Base-by-base conservation (phyloP, 2,113 vertebrate genomes). In the Esox niger region DNA sequence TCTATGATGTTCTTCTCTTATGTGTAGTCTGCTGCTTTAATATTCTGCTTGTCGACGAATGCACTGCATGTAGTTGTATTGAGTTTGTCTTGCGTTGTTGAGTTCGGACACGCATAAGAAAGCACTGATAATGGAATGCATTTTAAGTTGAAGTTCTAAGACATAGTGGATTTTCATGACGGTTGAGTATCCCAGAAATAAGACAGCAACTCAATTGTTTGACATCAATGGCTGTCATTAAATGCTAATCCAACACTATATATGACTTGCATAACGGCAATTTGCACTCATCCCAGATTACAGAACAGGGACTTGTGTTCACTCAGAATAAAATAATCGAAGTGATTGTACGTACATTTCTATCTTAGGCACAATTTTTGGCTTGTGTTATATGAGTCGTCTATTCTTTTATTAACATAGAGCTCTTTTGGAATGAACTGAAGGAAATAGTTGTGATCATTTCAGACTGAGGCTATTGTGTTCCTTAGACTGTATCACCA, bases 201-300 rank as follows among this genome's bases (percentile, higher is more conserved):
- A 26, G 23, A 43, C 25, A 66, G 26, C 54, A 33, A 68, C 35
- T 15, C 61, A 32, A 13, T 43, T 59, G 56, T 58, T 58, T 58
- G 57, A 59, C 57, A 20, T 59, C 57, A 59, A 8, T 59, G 6
- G 15, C 25, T 63, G 15, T 25, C 23, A 27, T 46, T 8, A 63
- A 47, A 20, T 49, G 25, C 8, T 17, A 49, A 27, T 63, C 29
- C 20, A 49, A 15, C 23, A 27, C 49, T 21, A 47, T 63, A 71
- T 57, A 38, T 62, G 60, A 66, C 38, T 43, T 20, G 43, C 5
- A 49, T 69, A 21, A 59, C 6, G n/a, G 35, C 57, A 10, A 68
- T 10, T 43, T 31, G 6, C 43, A 65, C 0, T 30, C 13, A 46
- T 62, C 2, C n/a, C 13, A 32, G 31, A 25, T 23, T 23, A 62